phyloP scores from a whole-genome alignment of 2,888 invertebrate species.

The Belgica antarctica region DNA sequence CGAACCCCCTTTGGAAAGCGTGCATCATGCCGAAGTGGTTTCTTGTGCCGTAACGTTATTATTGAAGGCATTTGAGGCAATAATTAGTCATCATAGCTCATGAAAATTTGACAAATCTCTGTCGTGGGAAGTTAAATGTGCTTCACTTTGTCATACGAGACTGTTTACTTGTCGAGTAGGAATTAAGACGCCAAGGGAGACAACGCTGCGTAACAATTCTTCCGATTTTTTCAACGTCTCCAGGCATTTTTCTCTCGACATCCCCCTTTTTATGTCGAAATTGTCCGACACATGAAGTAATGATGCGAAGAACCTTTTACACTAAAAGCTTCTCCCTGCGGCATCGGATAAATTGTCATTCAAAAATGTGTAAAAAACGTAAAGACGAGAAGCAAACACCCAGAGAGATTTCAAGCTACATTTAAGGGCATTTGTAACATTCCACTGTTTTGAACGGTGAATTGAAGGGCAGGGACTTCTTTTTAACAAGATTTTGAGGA shows the following conservation, averaged over 20 bases:
- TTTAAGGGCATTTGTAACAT: conserved; percentile 20
- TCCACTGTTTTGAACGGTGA: too few species aligned
- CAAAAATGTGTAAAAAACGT: conserved; percentile 8
- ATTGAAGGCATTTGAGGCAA: neutral
- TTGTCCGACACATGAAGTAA: neutral
- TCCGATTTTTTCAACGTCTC: neutral
- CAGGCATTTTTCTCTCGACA: neutral
- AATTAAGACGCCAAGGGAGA: conserved; percentile 10
- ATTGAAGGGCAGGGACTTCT: too few species aligned
- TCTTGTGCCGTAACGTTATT: conserved; percentile 3
- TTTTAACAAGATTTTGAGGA: too few species aligned
- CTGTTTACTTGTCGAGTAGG: neutral
- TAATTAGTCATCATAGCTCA: neutral
- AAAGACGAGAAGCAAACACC: too few species aligned
- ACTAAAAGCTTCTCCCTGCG: neutral
- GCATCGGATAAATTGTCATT: conserved; percentile 31
- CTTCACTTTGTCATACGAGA: conserved; percentile 4
- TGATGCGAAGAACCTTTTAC: conserved; percentile 9
- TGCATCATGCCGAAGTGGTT: neutral
- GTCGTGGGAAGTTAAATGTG: conserved; percentile 24
- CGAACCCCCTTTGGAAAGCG: neutral
- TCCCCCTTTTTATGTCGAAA: neutral
- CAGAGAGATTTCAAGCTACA: conserved; percentile 18
- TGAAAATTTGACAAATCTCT: neutral
- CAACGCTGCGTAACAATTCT: neutral